These are phyloP conservation scores for Belonocnema kinseyi DNA, from an alignment of 1,140 invertebrate species.

Conservation along the genomic window DNA sequence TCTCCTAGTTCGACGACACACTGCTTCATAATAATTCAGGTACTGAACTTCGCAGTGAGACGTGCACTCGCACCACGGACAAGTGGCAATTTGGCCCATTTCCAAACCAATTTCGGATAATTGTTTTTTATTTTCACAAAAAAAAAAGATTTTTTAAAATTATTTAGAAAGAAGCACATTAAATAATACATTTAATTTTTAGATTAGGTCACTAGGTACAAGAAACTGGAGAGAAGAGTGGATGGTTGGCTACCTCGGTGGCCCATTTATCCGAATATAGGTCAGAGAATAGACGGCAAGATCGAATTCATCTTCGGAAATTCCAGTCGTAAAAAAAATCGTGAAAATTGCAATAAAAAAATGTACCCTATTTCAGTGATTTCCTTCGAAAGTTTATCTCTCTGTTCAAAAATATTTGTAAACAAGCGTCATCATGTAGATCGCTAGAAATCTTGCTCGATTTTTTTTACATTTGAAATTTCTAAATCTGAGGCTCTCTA, in stretches of 20 bases:
- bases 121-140: not conserved
- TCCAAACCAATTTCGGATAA: not conserved
- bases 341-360: not conserved
- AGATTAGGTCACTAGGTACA: not conserved
- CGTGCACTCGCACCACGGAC: constrained; percentile 1
- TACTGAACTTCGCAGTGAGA: constrained; percentile 7
- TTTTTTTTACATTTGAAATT: not conserved
- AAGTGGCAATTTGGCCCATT: not conserved
- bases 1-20: constrained; percentile 18
- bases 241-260: constrained; percentile 62
- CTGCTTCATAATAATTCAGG: constrained; percentile 12
- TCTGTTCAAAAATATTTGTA: not conserved
- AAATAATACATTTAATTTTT: not conserved
- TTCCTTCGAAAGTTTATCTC: not conserved
- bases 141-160: too few relatives aligned
- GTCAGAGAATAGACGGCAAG: constrained; percentile 51
- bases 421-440: too few relatives aligned
- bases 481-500: not conserved
- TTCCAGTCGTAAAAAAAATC: not conserved
- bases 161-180: not conserved
- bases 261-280: constrained; percentile 61
- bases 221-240: not conserved
- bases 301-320: constrained; percentile 14
- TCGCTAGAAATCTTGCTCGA: not conserved
- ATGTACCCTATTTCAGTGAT: too few relatives aligned